Base-by-base conservation (phyloP, 2,113 vertebrate species). In the Microtus richardsoni region DNA sequence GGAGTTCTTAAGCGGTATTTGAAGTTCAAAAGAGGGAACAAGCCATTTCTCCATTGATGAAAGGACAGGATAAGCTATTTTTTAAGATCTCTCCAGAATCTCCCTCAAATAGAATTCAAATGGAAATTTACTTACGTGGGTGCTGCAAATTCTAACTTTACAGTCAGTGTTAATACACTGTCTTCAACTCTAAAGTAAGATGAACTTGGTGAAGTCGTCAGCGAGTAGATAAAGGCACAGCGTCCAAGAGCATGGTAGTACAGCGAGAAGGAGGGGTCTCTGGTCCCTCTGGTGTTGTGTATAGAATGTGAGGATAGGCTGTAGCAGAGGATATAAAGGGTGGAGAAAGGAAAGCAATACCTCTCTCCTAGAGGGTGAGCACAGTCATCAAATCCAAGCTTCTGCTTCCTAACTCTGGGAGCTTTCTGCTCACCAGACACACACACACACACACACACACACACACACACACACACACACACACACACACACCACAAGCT, bases 41-140 rank as follows among this genome's bases (percentile, higher is more conserved):
- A 28, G 90, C 91, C 91, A 94, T 97, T 88, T 96, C 68, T 62
- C 44, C 49, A 41, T 30, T 91, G 60, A 90, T 88, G 87, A 89
- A 94, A 91, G 78, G 19, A 66, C 21, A 54, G 24, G 66, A 79
- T 75, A 88, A 93, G 41, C 66, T 87, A 70, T 91, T 68, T 83
- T 96, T 71, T 7, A 86, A 95, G 39, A 79, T 94, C 64, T 77
- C 95, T 88, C 60, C n/a, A 79, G 70, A 87, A 93, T 73, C 80
- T 83, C 39, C 8, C 24, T 62, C 52, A 83, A 70, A 82, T 36
- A n/a, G 30, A 86, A 44, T 88, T 95, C 83, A 39, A n/a, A 74
- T 64, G 44, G 78, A 39, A 84, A 90, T 90, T 84, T 87, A 92
- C 77, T 95, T 96, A 87, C n/a, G 39, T 24, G 36, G 70, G 62